These are phyloP conservation scores for Cavia porcellus DNA, from an alignment of 2,113 vertebrate species.

Conservation along the genomic window DNA sequence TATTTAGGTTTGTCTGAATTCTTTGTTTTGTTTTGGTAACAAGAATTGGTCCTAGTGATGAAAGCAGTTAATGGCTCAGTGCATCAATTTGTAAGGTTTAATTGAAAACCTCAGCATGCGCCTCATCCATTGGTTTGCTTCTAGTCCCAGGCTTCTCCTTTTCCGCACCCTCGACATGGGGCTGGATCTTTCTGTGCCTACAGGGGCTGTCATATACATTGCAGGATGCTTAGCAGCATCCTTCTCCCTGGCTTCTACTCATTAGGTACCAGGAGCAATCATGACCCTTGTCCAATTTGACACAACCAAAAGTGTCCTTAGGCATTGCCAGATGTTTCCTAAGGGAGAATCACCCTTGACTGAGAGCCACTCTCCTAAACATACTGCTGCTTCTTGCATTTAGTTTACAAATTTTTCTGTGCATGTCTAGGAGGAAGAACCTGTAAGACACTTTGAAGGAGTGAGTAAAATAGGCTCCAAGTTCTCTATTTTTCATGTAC, in stretches of 20 bases:
- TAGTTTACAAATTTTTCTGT: not conserved
- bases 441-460: not conserved
- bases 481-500: constrained; percentile 7
- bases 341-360: not conserved
- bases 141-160: not conserved
- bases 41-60: not conserved
- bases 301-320: constrained; percentile 1
- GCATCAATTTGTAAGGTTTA: constrained; percentile 53
- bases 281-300: not conserved
- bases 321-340: not conserved
- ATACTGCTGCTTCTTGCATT: not conserved
- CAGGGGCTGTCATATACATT: not conserved
- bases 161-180: not conserved
- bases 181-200: not conserved
- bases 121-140: constrained; percentile 31
- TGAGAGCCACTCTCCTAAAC: not conserved
- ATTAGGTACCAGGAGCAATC: not conserved
- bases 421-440: not conserved
- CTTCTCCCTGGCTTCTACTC: not conserved
- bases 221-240: not conserved
- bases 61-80: constrained; percentile 19
- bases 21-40: constrained; percentile 30
- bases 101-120: constrained; percentile 17
- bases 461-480: not conserved
- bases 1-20: constrained; percentile 49